These are phyloP conservation scores for Fregetta grallaria DNA, from an alignment of 2,113 vertebrate species.

Conservation along the genomic window DNA sequence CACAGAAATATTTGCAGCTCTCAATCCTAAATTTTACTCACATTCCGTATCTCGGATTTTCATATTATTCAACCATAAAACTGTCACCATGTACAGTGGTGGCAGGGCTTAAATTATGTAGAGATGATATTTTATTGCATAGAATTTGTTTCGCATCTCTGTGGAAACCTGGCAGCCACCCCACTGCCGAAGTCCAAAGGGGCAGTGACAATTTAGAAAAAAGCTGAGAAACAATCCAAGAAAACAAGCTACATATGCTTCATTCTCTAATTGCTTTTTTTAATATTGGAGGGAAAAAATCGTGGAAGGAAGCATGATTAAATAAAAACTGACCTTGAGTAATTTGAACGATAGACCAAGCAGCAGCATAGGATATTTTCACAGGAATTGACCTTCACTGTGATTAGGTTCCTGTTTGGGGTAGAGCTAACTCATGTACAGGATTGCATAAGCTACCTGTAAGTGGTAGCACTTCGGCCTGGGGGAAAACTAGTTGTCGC, in stretches of 20 bases:
- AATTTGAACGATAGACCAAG: background rate
- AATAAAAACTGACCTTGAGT: slow-evolving; percentile 22
- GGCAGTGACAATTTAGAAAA: slow-evolving; percentile 33
- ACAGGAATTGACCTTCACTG: slow-evolving; percentile 31
- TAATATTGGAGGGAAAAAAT: background rate
- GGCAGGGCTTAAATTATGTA: slow-evolving; percentile 45
- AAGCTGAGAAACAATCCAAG: slow-evolving; percentile 24
- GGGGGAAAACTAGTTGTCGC: background rate
- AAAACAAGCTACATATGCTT: slow-evolving; percentile 12
- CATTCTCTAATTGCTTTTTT: background rate
- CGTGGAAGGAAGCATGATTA: background rate
- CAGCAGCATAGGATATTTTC: slow-evolving; percentile 24
- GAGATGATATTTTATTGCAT: slow-evolving; percentile 49
- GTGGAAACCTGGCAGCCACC: slow-evolving; percentile 54
- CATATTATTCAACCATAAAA: slow-evolving; percentile 60
- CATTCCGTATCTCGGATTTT: slow-evolving; percentile 31
- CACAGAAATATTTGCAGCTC: slow-evolving; percentile 41
- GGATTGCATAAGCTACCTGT: slow-evolving; percentile 8
- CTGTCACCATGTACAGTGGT: slow-evolving; percentile 42
- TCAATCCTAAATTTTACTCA: slow-evolving; percentile 23
- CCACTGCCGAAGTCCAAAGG: slow-evolving; percentile 31
- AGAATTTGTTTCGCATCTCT: slow-evolving; percentile 52
- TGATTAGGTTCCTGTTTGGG: background rate
- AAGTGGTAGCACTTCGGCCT: background rate
- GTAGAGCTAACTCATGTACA: background rate